phyloP scores from a whole-genome alignment of 1,140 invertebrate species.

The Luehdorfia chinensis region DNA sequence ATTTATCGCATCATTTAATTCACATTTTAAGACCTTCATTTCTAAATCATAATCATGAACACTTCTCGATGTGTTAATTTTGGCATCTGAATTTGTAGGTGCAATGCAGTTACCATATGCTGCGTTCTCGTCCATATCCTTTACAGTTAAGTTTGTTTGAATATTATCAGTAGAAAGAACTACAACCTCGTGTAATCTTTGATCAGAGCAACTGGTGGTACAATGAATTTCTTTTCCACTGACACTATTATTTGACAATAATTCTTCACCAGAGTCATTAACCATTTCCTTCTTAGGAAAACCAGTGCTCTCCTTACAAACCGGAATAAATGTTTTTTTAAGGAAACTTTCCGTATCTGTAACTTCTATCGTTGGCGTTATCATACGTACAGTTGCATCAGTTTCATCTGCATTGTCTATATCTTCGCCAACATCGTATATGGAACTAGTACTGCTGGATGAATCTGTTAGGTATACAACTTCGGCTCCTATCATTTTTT shows the following conservation, averaged over 20 bases:
- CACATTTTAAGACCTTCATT: conserved; percentile 68
- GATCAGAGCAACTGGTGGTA: conserved; percentile 17
- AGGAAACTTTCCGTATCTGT: conserved; percentile 61
- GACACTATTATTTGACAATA: neutral
- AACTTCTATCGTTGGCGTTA: conserved; percentile 72
- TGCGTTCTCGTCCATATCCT: conserved; percentile 51
- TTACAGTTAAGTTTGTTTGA: conserved; percentile 59
- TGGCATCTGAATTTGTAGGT: neutral
- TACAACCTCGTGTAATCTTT: conserved; percentile 54
- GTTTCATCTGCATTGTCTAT: conserved; percentile 51
- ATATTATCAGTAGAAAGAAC: conserved; percentile 58
- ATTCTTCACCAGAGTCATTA: too few relatives aligned
- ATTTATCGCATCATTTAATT: conserved; percentile 69
- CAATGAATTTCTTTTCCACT: conserved; percentile 5
- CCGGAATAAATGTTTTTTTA: conserved; percentile 44
- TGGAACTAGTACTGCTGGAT: conserved; percentile 72
- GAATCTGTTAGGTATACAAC: conserved; percentile 73
- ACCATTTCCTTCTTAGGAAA: too few relatives aligned
- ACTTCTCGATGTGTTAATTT: conserved; percentile 20
- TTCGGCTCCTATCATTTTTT: conserved; percentile 68
- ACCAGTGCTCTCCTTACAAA: conserved; percentile 20
- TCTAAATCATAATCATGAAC: conserved; percentile 51
- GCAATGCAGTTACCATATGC: too few relatives aligned
- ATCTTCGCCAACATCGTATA: conserved; percentile 61
- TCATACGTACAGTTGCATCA: conserved; percentile 65